Conservation (phyloP, 2,113 vertebrate species). For the Callipepla squamata region DNA sequence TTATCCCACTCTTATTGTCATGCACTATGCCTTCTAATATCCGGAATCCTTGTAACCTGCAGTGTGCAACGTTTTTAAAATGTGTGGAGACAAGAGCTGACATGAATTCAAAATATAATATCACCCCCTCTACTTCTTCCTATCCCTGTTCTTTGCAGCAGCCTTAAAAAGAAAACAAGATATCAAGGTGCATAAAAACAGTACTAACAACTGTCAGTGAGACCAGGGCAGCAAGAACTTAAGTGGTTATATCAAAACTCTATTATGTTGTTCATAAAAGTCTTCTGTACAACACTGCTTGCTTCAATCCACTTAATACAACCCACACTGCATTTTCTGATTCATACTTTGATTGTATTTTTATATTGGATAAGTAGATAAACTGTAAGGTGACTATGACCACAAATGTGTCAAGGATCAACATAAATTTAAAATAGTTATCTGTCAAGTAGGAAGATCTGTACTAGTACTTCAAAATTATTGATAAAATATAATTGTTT, state of each 20-base stretch:
- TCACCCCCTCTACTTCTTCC: background rate
- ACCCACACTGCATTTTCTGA: background rate
- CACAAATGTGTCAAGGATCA: conserved; percentile 39
- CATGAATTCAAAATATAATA: background rate
- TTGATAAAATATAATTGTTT: conserved; percentile 43
- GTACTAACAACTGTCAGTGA: background rate
- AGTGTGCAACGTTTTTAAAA: background rate
- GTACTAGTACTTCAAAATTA: conserved; percentile 40
- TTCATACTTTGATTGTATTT: background rate
- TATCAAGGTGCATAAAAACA: background rate
- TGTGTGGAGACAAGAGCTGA: background rate
- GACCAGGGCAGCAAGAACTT: background rate
- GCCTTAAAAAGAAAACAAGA: background rate
- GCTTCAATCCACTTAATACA: background rate
- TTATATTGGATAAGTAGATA: conserved; percentile 12
- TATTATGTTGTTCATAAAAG: background rate
- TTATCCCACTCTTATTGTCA: background rate
- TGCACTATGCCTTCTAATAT: background rate
- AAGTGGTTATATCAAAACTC: background rate
- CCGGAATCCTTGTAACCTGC: background rate
- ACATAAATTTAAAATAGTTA: conserved; percentile 41
- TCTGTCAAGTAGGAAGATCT: conserved; percentile 13
- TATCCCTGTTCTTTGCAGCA: background rate
- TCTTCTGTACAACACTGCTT: background rate
- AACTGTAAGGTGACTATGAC: conserved; percentile 40